Base-by-base conservation (phyloP, 92 coral and sea anemone genomes). In the Nematostella vectensis region DNA sequence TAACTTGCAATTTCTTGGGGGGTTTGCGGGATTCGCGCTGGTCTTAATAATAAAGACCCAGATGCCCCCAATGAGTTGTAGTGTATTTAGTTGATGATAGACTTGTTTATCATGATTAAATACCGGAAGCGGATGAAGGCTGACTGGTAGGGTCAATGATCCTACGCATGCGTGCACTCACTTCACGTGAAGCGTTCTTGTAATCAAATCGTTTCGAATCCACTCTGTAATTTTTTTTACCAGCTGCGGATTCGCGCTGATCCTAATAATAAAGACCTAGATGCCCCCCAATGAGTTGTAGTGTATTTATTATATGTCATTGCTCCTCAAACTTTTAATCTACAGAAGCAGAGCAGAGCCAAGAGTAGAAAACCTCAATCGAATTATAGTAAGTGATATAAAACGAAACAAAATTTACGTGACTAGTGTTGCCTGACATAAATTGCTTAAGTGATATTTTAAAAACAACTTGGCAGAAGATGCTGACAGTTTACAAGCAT, bases 1-100 rank as follows among this genome's bases (percentile, higher is more conserved):
- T 43, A 9, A 16, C 29, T 11, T n/a, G n/a, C 33, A 44, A 48
- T n/a, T 31, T 31, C 40, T 19, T 36, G 3, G 62, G 62, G 48
- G 62, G 26, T 30, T 57, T 27, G 49, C 45, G n/a, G 40, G 40
- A 33, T 33, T 33, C 40, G 40, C 40, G 40, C 40, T 33, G 40
- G 40, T 33, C 40, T 38, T 54, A 27, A 27, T 31, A 54, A 54
- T 54, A 33, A 57, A 29, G 62, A 57, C 62, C 62, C 49, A 43
- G 33, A 16, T n/a, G 12, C 54, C 54, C 54, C 65, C 30, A 40
- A 16, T 21, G 65, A 59, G 65, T 43, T 59, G 65, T 47, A 28
- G 65, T 59, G 65, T 59, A 40, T 54, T 54, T 54, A 54, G 59
- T 54, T 37, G 26, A 27, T 54, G 59, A 54, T 54, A 54, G 59